These are phyloP conservation scores for Thymelicus sylvestris DNA, from an alignment of 2,888 invertebrate genomes.

Conservation along the genomic window DNA sequence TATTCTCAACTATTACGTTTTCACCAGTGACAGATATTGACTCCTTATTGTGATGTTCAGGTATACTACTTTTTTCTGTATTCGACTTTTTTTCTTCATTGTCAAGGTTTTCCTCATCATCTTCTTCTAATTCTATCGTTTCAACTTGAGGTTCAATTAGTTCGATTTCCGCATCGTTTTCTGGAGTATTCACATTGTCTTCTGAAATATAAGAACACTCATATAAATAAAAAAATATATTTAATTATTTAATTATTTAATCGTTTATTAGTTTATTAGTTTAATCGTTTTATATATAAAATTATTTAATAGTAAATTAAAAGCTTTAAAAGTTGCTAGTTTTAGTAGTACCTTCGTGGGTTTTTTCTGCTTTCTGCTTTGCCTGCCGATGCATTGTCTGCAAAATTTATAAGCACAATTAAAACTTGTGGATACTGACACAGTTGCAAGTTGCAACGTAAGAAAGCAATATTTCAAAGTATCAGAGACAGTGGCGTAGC, in stretches of 20 bases:
- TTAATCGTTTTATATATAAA: too few species aligned
- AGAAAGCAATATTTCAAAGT: too few species aligned
- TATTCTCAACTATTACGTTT: neutral
- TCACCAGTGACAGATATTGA: neutral
- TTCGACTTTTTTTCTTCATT: neutral
- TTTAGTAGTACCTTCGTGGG: constrained; percentile 1
- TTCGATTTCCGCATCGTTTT: constrained; percentile 57
- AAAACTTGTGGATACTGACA: neutral
- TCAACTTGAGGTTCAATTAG: constrained; percentile 66
- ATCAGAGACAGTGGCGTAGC: too few species aligned
- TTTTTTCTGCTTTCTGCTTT: neutral
- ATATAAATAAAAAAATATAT: neutral
- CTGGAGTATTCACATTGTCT: constrained; percentile 54
- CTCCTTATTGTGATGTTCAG: neutral
- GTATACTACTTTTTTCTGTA: neutral
- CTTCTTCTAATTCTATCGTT: constrained; percentile 61
- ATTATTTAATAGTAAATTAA: neutral
- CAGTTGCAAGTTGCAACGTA: too few species aligned
- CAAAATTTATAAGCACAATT: neutral
- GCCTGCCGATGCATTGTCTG: constrained; percentile 6
- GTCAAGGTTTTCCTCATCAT: constrained; percentile 50
- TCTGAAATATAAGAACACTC: constrained; percentile 48
- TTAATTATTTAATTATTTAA: too few species aligned
- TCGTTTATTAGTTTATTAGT: too few species aligned
- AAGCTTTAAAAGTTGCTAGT: neutral